Evolutionary conservation across 37 sponge, comb jelly and placozoan genomes (phyloP).

Genomic region (Agelas oroides): DNA sequence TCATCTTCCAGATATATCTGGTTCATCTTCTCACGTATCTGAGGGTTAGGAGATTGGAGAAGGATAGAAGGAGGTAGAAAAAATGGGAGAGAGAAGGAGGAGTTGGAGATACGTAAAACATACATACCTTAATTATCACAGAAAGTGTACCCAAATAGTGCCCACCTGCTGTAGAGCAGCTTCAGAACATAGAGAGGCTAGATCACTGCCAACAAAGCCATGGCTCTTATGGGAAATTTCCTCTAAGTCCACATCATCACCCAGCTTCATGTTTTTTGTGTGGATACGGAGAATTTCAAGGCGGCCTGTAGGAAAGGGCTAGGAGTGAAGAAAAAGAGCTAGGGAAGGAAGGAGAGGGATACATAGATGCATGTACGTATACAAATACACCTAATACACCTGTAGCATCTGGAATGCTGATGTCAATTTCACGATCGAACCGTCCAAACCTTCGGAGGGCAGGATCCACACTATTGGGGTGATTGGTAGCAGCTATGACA

Average conservation of each 20-base stretch:
- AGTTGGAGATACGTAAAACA: too few relatives aligned
- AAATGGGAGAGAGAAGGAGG: too few relatives aligned
- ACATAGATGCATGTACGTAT: neutral
- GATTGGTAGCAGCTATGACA: constrained; percentile 98
- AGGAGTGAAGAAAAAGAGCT: neutral
- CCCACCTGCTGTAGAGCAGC: constrained; percentile 95
- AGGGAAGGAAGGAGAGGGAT: neutral
- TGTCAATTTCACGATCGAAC: constrained; percentile 97
- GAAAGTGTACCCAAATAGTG: too few relatives aligned
- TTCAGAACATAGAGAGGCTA: constrained; percentile 96
- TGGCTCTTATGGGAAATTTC: constrained; percentile 89
- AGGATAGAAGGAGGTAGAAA: too few relatives aligned
- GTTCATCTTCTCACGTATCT: constrained; percentile 98
- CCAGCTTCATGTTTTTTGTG: constrained; percentile 98
- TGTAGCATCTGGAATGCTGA: constrained; percentile 95
- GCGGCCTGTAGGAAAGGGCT: constrained; percentile 70
- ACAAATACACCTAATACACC: too few relatives aligned
- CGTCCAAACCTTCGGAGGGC: constrained; percentile 94
- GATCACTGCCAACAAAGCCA: constrained; percentile 95
- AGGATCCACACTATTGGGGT: constrained; percentile 95
- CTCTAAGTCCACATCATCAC: constrained; percentile 93
- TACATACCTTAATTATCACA: too few relatives aligned
- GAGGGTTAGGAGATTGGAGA: neutral
- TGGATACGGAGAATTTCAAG: constrained; percentile 96
- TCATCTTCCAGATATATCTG: constrained; percentile 99